phyloP scores from a whole-genome alignment of 2,797 vertebrate genomes.

The Gallirallus australis region DNA sequence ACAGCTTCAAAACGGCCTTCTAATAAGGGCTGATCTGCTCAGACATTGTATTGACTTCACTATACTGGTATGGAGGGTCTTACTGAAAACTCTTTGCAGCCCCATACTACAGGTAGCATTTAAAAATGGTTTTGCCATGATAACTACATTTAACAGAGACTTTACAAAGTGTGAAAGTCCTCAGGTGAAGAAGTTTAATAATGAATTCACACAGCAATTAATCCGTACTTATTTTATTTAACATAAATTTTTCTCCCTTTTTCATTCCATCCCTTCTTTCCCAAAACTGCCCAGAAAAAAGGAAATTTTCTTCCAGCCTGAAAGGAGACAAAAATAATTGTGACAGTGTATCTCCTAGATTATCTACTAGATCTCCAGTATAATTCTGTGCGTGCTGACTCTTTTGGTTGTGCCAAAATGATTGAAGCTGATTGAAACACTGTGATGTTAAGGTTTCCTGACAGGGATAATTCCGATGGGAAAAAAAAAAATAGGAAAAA shows the following conservation, averaged over 20 bases:
- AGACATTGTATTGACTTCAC: background rate
- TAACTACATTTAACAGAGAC: background rate
- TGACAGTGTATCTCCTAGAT: background rate
- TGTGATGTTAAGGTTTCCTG: background rate
- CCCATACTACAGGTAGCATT: accelerated
- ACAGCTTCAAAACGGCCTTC: background rate
- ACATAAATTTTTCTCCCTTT: background rate
- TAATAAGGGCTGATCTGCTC: background rate
- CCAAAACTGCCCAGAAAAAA: background rate
- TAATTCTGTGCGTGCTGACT: background rate
- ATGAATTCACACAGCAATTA: background rate
- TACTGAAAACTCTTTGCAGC: background rate
- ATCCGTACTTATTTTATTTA: background rate
- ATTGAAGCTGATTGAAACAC: background rate
- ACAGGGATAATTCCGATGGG: background rate
- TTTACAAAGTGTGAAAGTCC: background rate
- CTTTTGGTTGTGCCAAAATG: background rate
- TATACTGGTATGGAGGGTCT: background rate
- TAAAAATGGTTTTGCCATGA: background rate
- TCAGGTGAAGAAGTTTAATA: background rate
- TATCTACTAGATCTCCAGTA: background rate
- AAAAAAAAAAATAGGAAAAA: background rate
- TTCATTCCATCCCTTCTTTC: background rate
- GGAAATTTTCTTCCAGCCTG: background rate
- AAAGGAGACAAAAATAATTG: background rate